A percentile compares a stretch with the other conserved stretches of the same genome.
Conservation (phyloP, 64 coral and sea anemone genomes). For the Catalaphyllia jardinei region DNA sequence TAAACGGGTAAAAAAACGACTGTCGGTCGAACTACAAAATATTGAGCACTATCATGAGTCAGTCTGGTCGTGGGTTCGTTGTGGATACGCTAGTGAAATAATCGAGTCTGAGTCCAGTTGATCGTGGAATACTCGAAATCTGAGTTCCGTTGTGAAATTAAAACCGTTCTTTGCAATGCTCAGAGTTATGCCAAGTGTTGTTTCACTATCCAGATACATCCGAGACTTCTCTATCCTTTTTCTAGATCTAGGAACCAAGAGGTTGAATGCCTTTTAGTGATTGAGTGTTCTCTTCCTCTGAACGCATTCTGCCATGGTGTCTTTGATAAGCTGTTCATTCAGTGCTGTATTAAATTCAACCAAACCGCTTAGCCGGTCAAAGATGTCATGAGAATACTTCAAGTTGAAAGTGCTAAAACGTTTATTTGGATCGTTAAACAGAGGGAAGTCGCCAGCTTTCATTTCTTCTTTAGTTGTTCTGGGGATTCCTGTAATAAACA, state of each 20-base stretch:
- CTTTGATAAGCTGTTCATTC: slow-evolving; percentile 67
- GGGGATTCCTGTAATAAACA: slow-evolving; percentile 42
- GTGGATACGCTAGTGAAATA: too few species aligned
- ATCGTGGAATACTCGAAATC: too few species aligned
- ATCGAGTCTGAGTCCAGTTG: too few species aligned
- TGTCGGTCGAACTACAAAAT: too few species aligned
- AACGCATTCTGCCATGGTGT: slow-evolving; percentile 67
- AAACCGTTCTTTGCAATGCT: too few species aligned
- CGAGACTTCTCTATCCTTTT: neutral
- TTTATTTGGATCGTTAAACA: slow-evolving; percentile 77
- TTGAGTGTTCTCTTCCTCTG: slow-evolving; percentile 6
- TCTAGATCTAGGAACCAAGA: neutral
- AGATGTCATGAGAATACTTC: slow-evolving; percentile 64
- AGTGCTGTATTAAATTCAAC: slow-evolving; percentile 80
- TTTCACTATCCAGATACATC: neutral
- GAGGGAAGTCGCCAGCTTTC: slow-evolving; percentile 56
- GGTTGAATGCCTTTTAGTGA: neutral
- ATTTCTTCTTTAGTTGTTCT: slow-evolving; percentile 58
- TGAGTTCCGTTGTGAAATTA: too few species aligned
- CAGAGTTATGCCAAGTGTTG: too few species aligned
- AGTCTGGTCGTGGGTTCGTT: too few species aligned
- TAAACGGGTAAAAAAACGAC: too few species aligned
- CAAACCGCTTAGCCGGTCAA: slow-evolving; percentile 66
- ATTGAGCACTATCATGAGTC: too few species aligned
- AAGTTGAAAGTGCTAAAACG: slow-evolving; percentile 80